These are phyloP conservation scores for Drosophila sproati DNA, from an alignment of 1,140 invertebrate species.

Conservation along the genomic window DNA sequence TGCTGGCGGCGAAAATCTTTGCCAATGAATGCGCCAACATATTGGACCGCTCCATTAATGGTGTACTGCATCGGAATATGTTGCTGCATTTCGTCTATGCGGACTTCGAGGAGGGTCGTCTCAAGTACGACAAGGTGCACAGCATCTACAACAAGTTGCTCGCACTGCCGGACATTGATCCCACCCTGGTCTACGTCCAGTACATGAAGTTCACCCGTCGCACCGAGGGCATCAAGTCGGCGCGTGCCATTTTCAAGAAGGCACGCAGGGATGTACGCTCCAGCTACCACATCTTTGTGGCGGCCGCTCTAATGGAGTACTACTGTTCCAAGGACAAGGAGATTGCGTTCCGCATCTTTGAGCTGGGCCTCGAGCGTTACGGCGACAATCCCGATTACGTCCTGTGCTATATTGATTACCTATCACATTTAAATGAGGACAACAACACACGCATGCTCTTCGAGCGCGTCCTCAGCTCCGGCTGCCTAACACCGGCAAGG, in stretches of 20 bases:
- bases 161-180: slow-evolving; percentile 95
- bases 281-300: slow-evolving; percentile 97
- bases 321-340: slow-evolving; percentile 99
- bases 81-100: slow-evolving; percentile 99
- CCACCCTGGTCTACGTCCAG: slow-evolving; percentile 98
- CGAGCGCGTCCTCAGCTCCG: slow-evolving; percentile 97
- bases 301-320: slow-evolving; percentile 99
- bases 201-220: slow-evolving; percentile 99
- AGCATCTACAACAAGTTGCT: slow-evolving; percentile 97
- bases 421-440: slow-evolving; percentile 99
- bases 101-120: slow-evolving; percentile 98
- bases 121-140: slow-evolving; percentile 99
- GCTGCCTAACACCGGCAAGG: slow-evolving; percentile 95
- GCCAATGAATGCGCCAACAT: slow-evolving; percentile 97
- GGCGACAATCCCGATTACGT: slow-evolving; percentile 97
- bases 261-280: slow-evolving; percentile 95
- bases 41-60: slow-evolving; percentile 95
- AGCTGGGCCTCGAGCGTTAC: slow-evolving; percentile 99
- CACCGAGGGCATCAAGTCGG: slow-evolving; percentile 98
- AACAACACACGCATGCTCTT: slow-evolving; percentile 99
- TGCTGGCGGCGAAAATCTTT: slow-evolving; percentile 95
- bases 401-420: slow-evolving; percentile 97
- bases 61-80: slow-evolving; percentile 95
- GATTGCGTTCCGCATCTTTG: slow-evolving; percentile 99
- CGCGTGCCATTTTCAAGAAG: slow-evolving; percentile 96